Base-by-base conservation (phyloP, 2,797 vertebrate genomes). In the Chloroceryle amazona region DNA sequence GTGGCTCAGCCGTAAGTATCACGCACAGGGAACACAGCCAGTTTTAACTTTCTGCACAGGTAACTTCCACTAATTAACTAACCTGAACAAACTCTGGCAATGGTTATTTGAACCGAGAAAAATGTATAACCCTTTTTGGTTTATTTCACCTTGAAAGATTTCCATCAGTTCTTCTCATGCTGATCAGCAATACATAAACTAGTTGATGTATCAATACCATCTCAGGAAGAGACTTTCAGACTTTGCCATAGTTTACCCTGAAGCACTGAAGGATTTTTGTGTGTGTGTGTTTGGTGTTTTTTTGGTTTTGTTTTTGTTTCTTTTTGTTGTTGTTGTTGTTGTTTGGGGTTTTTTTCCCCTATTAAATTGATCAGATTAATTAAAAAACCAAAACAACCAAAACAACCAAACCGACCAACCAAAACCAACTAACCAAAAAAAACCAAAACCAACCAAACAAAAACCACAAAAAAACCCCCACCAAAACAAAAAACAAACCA, bases 31-130 rank as follows among this genome's bases (percentile, higher is more conserved):
- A 44, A 16, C 0, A 15, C 31, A 29, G 49, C 51, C 39, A 8
- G 5, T 3, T 20, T 12, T 9, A 17, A 3, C 37, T 3, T 6
- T 26, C 54, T 23, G 47, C 65, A 37, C 51, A 19, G 65, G 18
- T 9, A 20, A 63, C 1, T 4, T 12, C 11, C 2, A 0, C 25
- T 28, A 4, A 31, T 35, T 63, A 65, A 22, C 29, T n/a, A 54
- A 35, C 4, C 35, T 33, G 17, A 66, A 71, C 17, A 61, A 18
- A 20, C 7, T 47, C 33, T 61, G 41, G 31, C 31, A 41, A 41
- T 11, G 10, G n/a, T 28, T 66, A 47, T 14, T 13, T 51, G 25
- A 51, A 51, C 8, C 5, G 6, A 19, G 11, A 33, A 14, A 22
- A 20, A 14, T 23, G 20, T 17, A 7, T 19, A 16, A 15, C 26